Conservation (phyloP, 2,113 vertebrate species). For the Hippocampus mohnikei region DNA sequence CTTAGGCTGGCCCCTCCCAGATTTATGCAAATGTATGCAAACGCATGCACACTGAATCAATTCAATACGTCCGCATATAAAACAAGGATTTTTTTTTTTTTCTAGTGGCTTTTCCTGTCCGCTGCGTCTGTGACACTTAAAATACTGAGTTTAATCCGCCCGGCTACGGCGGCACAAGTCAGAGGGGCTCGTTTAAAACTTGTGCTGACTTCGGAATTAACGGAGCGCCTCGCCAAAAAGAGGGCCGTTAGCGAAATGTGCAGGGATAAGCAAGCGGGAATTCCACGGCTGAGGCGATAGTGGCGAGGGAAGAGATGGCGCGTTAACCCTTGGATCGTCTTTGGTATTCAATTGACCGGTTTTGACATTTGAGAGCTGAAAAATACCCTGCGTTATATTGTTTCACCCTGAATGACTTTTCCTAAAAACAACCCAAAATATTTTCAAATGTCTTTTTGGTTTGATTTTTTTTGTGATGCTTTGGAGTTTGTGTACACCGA, state of each 20-base stretch:
- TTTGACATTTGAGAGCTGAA: not conserved
- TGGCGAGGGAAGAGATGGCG: not conserved
- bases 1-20: not conserved
- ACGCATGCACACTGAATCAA: conserved; percentile 44
- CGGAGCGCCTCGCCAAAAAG: conserved; percentile 48
- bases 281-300: not conserved
- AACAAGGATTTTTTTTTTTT: conserved; percentile 1
- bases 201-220: conserved; percentile 49
- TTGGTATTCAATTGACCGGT: not conserved
- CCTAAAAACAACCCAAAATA: too few relatives aligned
- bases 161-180: conserved; percentile 46
- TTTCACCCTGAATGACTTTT: too few relatives aligned
- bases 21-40: conserved; percentile 38
- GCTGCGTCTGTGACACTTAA: conserved; percentile 21
- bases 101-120: conserved; percentile 35
- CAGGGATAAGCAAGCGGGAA: not conserved
- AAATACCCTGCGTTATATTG: too few relatives aligned
- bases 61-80: conserved; percentile 30
- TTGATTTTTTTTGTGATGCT: too few relatives aligned
- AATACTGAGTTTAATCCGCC: conserved; percentile 38
- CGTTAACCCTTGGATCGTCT: not conserved
- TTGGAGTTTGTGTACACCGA: too few relatives aligned
- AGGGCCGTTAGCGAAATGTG: conserved; percentile 13
- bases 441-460: too few relatives aligned
- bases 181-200: conserved; percentile 59